Base-by-base conservation (phyloP, 1,140 invertebrate genomes). In the Tetraneura akinire region DNA sequence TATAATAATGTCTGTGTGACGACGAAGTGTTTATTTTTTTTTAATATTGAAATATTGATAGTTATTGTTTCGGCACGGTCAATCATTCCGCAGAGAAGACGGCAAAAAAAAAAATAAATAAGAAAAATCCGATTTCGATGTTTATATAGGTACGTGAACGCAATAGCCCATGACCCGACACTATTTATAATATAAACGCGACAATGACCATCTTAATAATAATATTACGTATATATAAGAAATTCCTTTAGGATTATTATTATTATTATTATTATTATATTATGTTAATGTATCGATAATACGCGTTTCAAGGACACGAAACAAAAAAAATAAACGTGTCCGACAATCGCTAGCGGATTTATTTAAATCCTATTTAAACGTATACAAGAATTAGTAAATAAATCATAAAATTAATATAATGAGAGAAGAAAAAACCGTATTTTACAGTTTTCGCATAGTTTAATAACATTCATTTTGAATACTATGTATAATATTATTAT, bases 401-500 rank as follows among this genome's bases (percentile, higher is more conserved):
- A 70, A 70, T 70, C 66, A 70, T 70, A 70, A 70, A 49, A 70
- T 70, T 70, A 70, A 37, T 37, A 37, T 37, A 37, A 37, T 37
- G n/a, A n/a, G n/a, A n/a, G n/a, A n/a, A n/a, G n/a, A 37, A 37
- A 4, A 71, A 51, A 71, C 23, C 23, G 23, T 71, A n/a, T n/a
- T 51, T 29, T 47, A 51, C 29, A 71, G 45, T 71, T 71, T 51
- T 71, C 26, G 26, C 68, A 29, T 51, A 71, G 23, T 51, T 51
- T 16, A 29, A 45, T 51, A 51, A 71, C 68, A 51, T 26, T 71
- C 49, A 71, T 71, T 71, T 16, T 23, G 68, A 51, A 51, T 71
- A 49, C 23, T 29, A 49, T 70, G 29, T n/a, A n/a, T n/a, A n/a
- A n/a, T n/a, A n/a, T n/a, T n/a, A n/a, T n/a, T n/a, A n/a, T n/a